Percentiles rank a stretch among this genome's conserved stretches.
phyloP scores from a whole-genome alignment of 1,140 invertebrate species.

The Apis dorsata region DNA sequence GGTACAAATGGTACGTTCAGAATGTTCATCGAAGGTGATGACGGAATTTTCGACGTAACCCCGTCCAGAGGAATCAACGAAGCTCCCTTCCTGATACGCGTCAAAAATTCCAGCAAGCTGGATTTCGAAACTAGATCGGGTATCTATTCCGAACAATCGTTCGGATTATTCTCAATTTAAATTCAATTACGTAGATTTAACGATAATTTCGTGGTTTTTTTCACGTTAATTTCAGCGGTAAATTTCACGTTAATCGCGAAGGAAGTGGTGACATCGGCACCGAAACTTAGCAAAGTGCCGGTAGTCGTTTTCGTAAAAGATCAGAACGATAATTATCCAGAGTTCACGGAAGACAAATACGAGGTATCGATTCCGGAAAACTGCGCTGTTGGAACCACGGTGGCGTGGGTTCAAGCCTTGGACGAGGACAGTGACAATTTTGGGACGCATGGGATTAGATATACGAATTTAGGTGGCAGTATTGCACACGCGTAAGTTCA shows the following conservation, averaged over 20 bases:
- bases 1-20: slow-evolving; percentile 96
- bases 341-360: slow-evolving; percentile 90
- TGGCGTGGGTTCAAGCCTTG: slow-evolving; percentile 90
- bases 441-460: slow-evolving; percentile 92
- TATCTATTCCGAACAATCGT: slow-evolving; percentile 44
- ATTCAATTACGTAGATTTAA: background rate
- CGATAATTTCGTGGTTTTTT: slow-evolving; percentile 77
- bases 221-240: slow-evolving; percentile 90
- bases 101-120: slow-evolving; percentile 90
- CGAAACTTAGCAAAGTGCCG: slow-evolving; percentile 90
- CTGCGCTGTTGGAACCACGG: slow-evolving; percentile 88
- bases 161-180: background rate
- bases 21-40: slow-evolving; percentile 89
- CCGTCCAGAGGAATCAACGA: slow-evolving; percentile 94
- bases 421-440: slow-evolving; percentile 92
- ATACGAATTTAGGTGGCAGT: slow-evolving; percentile 89
- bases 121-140: slow-evolving; percentile 91
- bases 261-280: slow-evolving; percentile 87
- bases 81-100: slow-evolving; percentile 93
- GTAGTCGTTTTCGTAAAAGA: slow-evolving; percentile 93
- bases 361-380: slow-evolving; percentile 91
- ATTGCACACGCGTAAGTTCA: slow-evolving; percentile 91
- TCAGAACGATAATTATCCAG: slow-evolving; percentile 96
- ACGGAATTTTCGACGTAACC: slow-evolving; percentile 93
- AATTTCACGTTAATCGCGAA: slow-evolving; percentile 93